phyloP scores from a whole-genome alignment of 2,113 vertebrate species.

The Pleuronectes platessa region DNA sequence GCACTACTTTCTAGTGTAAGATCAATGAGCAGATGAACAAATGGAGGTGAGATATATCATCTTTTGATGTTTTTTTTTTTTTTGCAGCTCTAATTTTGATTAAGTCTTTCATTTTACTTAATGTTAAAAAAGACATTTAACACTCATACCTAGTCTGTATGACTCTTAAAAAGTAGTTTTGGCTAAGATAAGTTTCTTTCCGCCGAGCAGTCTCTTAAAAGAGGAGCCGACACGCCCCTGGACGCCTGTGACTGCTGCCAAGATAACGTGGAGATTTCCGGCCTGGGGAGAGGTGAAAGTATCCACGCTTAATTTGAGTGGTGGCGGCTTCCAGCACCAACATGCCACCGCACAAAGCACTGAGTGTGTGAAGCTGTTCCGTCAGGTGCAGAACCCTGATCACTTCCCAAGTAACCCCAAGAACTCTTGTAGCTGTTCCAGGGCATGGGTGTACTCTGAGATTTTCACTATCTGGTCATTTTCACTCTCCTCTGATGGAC shows the following conservation, averaged over 20 bases:
- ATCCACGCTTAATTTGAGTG: slow-evolving; percentile 33
- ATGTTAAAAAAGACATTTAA: not conserved
- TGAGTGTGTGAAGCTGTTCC: slow-evolving; percentile 44
- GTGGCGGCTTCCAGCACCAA: slow-evolving; percentile 53
- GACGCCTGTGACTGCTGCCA: slow-evolving; percentile 44
- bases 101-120: not conserved
- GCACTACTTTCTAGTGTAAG: too few species aligned
- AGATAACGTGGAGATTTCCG: slow-evolving; percentile 59
- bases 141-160: not conserved
- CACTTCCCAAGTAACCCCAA: slow-evolving; percentile 32
- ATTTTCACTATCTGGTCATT: slow-evolving; percentile 37
- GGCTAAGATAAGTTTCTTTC: not conserved
- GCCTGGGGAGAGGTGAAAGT: slow-evolving; percentile 50
- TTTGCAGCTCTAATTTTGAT: not conserved
- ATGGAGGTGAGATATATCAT: too few species aligned
- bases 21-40: too few species aligned
- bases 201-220: slow-evolving; percentile 8
- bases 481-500: slow-evolving; percentile 9
- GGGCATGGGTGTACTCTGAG: slow-evolving; percentile 11
- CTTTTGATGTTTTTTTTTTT: not conserved
- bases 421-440: not conserved
- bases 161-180: slow-evolving; percentile 1
- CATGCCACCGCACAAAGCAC: slow-evolving; percentile 60
- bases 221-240: slow-evolving; percentile 23
- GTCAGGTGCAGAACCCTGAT: slow-evolving; percentile 39